Conservation (phyloP, 2,113 vertebrate species). For the Amazona guildingii region DNA sequence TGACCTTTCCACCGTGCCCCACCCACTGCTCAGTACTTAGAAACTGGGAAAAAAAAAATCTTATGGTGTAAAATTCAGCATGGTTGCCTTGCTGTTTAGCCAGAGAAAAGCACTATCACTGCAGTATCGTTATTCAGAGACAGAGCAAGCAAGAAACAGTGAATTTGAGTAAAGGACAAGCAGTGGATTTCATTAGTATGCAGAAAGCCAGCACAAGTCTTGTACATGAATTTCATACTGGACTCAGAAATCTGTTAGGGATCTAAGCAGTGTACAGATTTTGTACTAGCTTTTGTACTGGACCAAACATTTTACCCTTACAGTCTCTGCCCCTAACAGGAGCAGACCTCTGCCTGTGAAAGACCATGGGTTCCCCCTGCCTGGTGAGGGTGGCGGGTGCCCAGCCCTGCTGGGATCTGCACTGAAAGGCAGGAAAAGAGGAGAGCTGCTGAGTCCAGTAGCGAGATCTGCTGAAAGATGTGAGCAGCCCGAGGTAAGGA, state of each 20-base stretch:
- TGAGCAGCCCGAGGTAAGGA: conserved; percentile 47
- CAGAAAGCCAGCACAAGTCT: not conserved
- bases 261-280: not conserved
- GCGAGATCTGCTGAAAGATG: conserved; percentile 36
- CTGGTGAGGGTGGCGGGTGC: not conserved
- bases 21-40: not conserved
- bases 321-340: not conserved
- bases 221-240: not conserved
- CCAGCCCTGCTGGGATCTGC: not conserved
- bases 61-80: not conserved
- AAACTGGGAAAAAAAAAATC: not conserved
- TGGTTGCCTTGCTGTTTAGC: not conserved
- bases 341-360: not conserved
- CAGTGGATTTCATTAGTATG: not conserved
- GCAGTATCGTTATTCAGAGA: not conserved
- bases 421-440: not conserved
- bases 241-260: not conserved
- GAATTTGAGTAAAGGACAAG: not conserved
- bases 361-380: not conserved
- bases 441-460: conserved; percentile 32
- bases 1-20: not conserved
- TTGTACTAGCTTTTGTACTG: not conserved
- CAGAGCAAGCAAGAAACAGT: not conserved
- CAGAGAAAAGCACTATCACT: not conserved
- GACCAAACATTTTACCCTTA: not conserved